A percentile compares a stretch with the other conserved stretches of the same genome.
Conservation (phyloP, 2,797 vertebrate genomes). For the Sandelia bainsii region DNA sequence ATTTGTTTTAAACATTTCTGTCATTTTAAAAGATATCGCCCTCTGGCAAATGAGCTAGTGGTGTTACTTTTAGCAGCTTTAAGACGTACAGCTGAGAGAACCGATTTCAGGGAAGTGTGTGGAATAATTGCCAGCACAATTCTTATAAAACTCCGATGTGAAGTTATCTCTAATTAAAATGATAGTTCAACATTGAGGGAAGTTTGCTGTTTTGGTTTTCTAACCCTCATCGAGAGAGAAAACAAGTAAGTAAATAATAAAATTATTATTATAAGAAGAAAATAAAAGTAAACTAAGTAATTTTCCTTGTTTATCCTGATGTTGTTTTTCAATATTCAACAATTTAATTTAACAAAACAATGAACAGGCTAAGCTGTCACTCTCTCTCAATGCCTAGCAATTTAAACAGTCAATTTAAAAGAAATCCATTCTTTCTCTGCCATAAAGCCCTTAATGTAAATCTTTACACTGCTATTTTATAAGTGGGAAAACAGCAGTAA, state of each 20-base stretch:
- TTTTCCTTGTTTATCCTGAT: neutral
- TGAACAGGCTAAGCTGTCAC: neutral
- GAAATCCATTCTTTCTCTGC: neutral
- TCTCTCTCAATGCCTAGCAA: neutral
- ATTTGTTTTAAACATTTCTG: constrained; percentile 30
- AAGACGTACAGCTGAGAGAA: constrained; percentile 1
- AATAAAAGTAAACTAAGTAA: neutral
- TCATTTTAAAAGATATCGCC: constrained; percentile 39
- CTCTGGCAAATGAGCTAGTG: constrained; percentile 22
- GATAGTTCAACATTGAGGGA: neutral
- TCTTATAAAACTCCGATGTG: neutral
- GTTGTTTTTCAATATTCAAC: neutral
- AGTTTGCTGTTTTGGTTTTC: neutral
- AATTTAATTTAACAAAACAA: neutral
- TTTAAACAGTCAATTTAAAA: neutral
- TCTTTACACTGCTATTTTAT: neutral
- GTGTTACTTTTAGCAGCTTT: constrained; percentile 33
- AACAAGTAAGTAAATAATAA: neutral
- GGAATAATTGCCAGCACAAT: constrained; percentile 14
- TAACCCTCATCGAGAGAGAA: neutral
- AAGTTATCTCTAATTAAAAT: constrained; percentile 6
- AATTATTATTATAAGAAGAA: neutral
- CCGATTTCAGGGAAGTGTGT: neutral
- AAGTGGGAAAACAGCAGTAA: neutral
- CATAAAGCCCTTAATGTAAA: neutral